Evolutionary conservation across 2,888 invertebrate species (phyloP), one percentile per base, ranked within the genome.

Genomic region (Meiosimyza platycephala): DNA sequence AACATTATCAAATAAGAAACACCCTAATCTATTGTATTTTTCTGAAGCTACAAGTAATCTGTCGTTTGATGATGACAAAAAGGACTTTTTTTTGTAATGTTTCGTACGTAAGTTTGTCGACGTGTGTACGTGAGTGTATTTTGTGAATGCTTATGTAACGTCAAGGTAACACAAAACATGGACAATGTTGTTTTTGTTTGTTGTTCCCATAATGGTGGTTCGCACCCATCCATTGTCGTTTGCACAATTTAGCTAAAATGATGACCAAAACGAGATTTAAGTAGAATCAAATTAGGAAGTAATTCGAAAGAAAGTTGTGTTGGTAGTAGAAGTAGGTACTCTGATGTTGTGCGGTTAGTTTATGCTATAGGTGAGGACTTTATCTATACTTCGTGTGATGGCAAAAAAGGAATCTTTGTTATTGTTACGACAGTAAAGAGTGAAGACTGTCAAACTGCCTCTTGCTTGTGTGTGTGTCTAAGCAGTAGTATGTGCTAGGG

Each of bases 251-350:
- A 80, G 78, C 79, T 78, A 78, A 79, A 80, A 78, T 78, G 79
- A 83, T 81, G 81, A 78, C 81, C 82, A 76, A 82, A 84, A 82
- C 78, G 83, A 81, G 83, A 82, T 83, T 82, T 81, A 80, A 80
- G 80, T 82, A 81, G 81, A 83, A 83, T 82, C 82, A 82, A 83
- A 84, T 82, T 84, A 83, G 79, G 78, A 76, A 71, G 74, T 74
- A 77, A 82, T 80, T 82, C 62, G 66, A 47, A 11, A 33, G 15
- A 18, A 18, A 15, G 28, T 13, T 33, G 13, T 4, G 59, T 40
- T 9, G 40, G 40, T 40, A 40, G 40, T 40, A 40, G 40, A 9
- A 40, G 7, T 40, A 2, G 40, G 40, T 7, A 9, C 22, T 22
- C 22, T 28, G 40, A 40, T 40, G 40, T 9, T 40, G 5, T 40